Evolutionary conservation across 2,113 vertebrate species (phyloP).

Genomic region (Ageneiosus marmoratus): DNA sequence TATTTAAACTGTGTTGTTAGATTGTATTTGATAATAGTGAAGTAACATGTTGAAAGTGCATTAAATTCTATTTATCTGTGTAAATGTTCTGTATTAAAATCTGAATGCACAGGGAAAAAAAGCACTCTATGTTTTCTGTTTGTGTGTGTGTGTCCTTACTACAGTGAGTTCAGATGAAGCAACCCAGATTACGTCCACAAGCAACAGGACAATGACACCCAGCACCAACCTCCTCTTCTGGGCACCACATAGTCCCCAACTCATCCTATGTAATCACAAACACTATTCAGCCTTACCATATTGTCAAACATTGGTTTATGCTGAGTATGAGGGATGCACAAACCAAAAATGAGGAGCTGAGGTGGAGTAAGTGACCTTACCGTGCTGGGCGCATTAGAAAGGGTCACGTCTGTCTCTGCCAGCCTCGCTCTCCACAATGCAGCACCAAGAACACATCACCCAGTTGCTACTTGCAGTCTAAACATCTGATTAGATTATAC

Average conservation of each 20-base stretch:
- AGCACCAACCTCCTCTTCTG: conserved; percentile 88
- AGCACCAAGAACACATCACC: conserved; percentile 17
- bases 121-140: too few relatives aligned
- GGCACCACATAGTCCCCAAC: conserved; percentile 79
- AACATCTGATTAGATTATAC: not conserved
- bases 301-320: not conserved
- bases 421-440: conserved; percentile 16
- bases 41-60: not conserved
- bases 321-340: not conserved
- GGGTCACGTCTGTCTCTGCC: conserved; percentile 16
- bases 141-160: conserved; percentile 71
- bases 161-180: conserved; percentile 94
- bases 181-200: conserved; percentile 97
- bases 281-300: conserved; percentile 63
- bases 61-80: not conserved
- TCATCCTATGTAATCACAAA: conserved; percentile 91
- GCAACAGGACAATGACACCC: conserved; percentile 88
- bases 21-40: not conserved
- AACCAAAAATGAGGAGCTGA: not conserved
- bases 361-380: not conserved
- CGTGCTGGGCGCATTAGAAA: conserved; percentile 41
- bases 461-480: conserved; percentile 6
- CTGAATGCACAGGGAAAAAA: not conserved
- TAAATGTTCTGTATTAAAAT: not conserved
- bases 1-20: not conserved